Conservation (phyloP, 2,888 invertebrate genomes). For the Xestia rhomboidea region DNA sequence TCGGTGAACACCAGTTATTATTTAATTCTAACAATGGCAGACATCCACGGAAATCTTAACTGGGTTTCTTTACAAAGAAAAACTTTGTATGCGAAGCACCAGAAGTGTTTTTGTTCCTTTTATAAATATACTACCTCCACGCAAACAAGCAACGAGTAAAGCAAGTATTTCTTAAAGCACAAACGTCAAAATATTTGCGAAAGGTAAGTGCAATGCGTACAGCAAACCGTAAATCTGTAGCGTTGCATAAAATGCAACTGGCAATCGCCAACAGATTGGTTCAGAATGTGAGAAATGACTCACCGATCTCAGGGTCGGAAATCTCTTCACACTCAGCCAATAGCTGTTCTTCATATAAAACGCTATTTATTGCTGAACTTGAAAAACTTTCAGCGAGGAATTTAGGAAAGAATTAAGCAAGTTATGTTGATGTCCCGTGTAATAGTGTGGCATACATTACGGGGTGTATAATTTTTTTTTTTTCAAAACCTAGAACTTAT, state of each 20-base stretch:
- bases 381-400: neutral
- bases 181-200: constrained; percentile 30
- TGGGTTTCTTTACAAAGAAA: neutral
- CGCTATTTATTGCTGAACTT: neutral
- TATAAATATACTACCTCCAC: neutral
- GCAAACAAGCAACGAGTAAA: neutral
- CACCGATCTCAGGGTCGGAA: neutral
- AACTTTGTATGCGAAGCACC: neutral
- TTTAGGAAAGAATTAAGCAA: too few relatives aligned
- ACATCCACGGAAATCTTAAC: neutral
- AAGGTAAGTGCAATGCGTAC: constrained; percentile 31
- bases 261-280: constrained; percentile 8
- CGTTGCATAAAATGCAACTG: constrained; percentile 24
- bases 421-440: too few relatives aligned
- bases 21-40: neutral
- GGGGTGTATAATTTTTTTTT: too few relatives aligned
- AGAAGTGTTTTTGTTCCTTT: too few relatives aligned
- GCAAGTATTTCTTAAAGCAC: constrained; percentile 8
- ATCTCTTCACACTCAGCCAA: neutral
- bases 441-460: too few relatives aligned
- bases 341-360: neutral
- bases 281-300: constrained; percentile 25
- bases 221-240: constrained; percentile 11
- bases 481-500: too few relatives aligned
- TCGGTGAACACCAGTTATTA: neutral